These are phyloP conservation scores for Neotragus moschatus DNA, from an alignment of 2,113 vertebrate species.

Conservation along the genomic window DNA sequence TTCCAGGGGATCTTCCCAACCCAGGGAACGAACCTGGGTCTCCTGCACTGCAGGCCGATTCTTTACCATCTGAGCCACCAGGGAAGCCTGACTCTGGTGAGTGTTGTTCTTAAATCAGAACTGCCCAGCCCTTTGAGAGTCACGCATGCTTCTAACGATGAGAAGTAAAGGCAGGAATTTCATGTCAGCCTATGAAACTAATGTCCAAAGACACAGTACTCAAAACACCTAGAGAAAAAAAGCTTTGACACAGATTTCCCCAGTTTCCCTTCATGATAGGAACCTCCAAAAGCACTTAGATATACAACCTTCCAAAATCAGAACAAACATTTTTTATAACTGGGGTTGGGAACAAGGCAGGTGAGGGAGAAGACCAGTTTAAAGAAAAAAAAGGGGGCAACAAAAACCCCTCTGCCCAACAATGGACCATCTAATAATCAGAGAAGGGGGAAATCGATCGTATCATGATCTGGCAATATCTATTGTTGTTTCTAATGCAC, in stretches of 20 bases:
- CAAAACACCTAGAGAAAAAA: neutral
- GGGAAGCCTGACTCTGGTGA: neutral
- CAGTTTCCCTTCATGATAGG: neutral
- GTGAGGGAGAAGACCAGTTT: neutral
- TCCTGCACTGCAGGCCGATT: neutral
- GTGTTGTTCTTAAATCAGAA: neutral
- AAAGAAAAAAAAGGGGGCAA: neutral
- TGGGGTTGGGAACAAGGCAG: neutral
- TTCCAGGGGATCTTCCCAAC: neutral
- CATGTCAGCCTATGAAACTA: neutral
- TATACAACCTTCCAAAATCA: neutral
- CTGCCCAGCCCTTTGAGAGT: neutral
- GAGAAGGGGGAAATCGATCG: neutral
- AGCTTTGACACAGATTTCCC: neutral
- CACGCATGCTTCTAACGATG: neutral
- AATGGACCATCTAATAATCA: neutral
- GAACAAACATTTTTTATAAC: neutral
- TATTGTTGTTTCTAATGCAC: neutral
- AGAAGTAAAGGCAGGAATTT: neutral
- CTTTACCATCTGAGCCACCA: neutral
- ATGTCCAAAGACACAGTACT: slow-evolving; percentile 1
- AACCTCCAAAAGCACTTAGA: neutral
- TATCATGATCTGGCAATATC: neutral
- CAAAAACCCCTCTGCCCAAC: neutral
- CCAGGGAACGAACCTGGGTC: neutral